phyloP scores from a whole-genome alignment of 2,113 vertebrate species.

The Laticauda laticaudata region DNA sequence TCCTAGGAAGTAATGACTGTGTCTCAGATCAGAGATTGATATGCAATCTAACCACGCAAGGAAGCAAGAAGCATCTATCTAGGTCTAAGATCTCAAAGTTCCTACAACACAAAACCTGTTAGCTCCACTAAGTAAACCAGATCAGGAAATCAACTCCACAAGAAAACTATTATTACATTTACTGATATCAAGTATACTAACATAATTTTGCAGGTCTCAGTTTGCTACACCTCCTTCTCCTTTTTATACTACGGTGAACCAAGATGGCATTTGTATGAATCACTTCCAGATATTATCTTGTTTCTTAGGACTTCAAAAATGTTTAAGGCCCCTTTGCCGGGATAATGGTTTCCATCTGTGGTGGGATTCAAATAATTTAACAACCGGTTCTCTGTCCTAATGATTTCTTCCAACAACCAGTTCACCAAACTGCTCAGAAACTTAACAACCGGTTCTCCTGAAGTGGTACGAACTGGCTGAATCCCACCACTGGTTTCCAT shows the following conservation, averaged over 20 bases:
- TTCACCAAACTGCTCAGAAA: no score
- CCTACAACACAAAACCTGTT: neutral
- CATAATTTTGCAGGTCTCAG: neutral
- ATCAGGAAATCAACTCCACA: neutral
- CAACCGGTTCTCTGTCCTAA: no score
- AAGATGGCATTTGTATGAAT: neutral
- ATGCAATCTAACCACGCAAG: neutral
- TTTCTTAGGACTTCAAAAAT: neutral
- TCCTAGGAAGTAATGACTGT: neutral
- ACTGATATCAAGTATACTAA: neutral
- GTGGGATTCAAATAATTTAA: no score
- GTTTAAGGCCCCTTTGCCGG: neutral
- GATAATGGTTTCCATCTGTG: no score
- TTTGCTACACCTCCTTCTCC: neutral
- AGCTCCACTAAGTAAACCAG: neutral
- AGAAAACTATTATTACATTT: neutral
- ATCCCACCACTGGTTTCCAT: no score
- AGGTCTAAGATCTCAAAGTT: neutral
- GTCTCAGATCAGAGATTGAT: neutral
- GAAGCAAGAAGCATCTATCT: neutral
- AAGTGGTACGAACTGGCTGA: no score
- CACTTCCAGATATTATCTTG: neutral
- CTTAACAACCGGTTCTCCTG: no score
- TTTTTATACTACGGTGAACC: neutral
- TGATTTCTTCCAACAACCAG: no score